Percentiles rank a stretch among this genome's conserved stretches.
phyloP scores from a whole-genome alignment of 2,797 vertebrate species.

The Podargus strigoides region DNA sequence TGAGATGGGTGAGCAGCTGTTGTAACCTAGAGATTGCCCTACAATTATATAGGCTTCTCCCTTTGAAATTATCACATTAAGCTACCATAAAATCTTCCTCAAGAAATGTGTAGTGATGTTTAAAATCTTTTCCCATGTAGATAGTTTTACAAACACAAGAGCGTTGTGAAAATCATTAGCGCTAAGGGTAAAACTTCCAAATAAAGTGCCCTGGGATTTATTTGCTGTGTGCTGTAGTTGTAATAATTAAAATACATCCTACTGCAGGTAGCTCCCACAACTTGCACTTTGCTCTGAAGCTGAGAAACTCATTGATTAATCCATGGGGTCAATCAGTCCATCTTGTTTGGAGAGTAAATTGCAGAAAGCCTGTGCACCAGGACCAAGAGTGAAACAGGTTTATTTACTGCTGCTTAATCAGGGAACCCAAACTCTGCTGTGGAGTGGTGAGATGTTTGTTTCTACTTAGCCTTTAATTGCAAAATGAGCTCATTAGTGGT shows the following conservation, averaged over 20 bases:
- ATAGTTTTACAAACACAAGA: background rate
- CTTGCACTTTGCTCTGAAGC: conserved; percentile 55
- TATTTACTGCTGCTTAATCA: conserved; percentile 49
- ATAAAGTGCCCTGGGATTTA: conserved; percentile 35
- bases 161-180: conserved; percentile 5
- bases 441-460: conserved; percentile 45
- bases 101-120: background rate
- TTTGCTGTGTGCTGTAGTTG: conserved; percentile 29
- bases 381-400: conserved; percentile 4
- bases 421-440: background rate
- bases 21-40: background rate
- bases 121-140: background rate
- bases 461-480: conserved; percentile 61
- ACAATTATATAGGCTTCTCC: background rate
- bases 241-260: conserved; percentile 52
- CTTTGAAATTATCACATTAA: background rate
- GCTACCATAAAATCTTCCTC: background rate
- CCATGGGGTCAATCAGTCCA: conserved; percentile 59
- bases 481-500: conserved; percentile 61
- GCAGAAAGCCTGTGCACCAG: conserved; percentile 3
- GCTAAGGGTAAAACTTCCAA: background rate
- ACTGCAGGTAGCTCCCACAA: conserved; percentile 47
- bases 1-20: background rate
- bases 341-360: conserved; percentile 61
- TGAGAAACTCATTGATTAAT: conserved; percentile 62